Conservation (phyloP, 2,797 vertebrate genomes). For the Carcharodon carcharias region DNA sequence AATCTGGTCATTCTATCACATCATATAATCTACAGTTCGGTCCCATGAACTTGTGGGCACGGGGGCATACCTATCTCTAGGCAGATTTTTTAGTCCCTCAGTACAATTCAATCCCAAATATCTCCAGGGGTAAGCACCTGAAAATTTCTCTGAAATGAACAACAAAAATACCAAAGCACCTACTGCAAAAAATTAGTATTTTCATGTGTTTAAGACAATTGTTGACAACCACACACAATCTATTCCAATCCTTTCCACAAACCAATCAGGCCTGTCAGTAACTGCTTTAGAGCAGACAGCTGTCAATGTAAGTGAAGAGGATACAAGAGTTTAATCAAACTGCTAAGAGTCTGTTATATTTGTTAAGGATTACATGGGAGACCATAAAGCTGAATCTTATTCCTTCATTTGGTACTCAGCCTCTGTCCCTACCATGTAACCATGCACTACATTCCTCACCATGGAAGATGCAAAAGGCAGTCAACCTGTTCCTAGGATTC, state of each 20-base stretch:
- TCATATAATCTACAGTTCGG: background rate
- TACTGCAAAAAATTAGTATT: background rate
- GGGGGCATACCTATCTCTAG: background rate
- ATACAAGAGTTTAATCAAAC: background rate
- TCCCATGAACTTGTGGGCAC: background rate
- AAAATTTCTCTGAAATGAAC: background rate
- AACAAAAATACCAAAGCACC: background rate
- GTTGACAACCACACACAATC: background rate
- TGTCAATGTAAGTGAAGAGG: constrained; percentile 1
- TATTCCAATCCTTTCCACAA: constrained; percentile 25
- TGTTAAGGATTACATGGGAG: no score
- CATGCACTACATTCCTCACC: background rate
- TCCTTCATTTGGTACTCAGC: background rate
- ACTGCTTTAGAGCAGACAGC: background rate
- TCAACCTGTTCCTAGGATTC: background rate
- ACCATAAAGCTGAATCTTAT: background rate
- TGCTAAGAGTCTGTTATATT: background rate
- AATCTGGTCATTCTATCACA: background rate
- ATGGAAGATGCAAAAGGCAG: background rate
- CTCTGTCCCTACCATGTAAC: background rate
- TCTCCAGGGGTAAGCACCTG: background rate
- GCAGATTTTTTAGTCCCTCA: background rate
- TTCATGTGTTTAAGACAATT: background rate
- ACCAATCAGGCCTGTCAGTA: background rate
- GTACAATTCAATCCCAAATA: background rate